Evolutionary conservation across 2,888 invertebrate species (phyloP).

Genomic region (Palloptera scutellata): DNA sequence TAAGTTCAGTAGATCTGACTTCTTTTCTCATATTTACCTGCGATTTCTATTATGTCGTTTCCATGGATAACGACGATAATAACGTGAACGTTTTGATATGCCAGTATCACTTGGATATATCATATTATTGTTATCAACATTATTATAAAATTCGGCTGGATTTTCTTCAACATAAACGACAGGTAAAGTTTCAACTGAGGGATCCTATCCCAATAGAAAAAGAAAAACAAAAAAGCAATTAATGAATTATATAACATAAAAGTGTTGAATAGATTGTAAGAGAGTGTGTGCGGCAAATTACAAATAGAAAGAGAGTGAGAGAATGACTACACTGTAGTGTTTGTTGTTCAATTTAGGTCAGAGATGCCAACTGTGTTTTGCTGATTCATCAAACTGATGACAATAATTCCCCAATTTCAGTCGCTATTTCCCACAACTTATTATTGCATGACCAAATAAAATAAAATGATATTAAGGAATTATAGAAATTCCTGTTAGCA

Average conservation of each 20-base stretch:
- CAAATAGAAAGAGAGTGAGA: too few species aligned
- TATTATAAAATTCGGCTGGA: slow-evolving; percentile 42
- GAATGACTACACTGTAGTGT: too few species aligned
- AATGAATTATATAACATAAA: neutral
- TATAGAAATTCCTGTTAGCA: too few species aligned
- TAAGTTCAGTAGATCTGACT: neutral
- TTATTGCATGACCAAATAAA: too few species aligned
- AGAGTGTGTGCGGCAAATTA: neutral
- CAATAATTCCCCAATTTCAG: too few species aligned
- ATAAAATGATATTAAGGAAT: too few species aligned
- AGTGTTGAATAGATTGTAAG: neutral
- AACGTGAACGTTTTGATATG: slow-evolving; percentile 67
- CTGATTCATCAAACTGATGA: too few species aligned
- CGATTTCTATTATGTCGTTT: slow-evolving; percentile 68
- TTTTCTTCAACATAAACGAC: slow-evolving; percentile 61
- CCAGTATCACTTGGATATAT: slow-evolving; percentile 40
- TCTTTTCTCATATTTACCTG: slow-evolving; percentile 50
- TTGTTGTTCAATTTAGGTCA: too few species aligned
- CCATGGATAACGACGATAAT: slow-evolving; percentile 72
- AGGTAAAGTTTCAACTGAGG: slow-evolving; percentile 59
- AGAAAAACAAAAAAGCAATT: neutral
- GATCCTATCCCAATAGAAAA: slow-evolving; percentile 49
- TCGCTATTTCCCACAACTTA: too few species aligned
- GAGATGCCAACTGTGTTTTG: too few species aligned
- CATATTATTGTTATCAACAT: slow-evolving; percentile 41